phyloP scores from a whole-genome alignment of 1,140 invertebrate genomes.

The Lepeophtheirus salmonis region DNA sequence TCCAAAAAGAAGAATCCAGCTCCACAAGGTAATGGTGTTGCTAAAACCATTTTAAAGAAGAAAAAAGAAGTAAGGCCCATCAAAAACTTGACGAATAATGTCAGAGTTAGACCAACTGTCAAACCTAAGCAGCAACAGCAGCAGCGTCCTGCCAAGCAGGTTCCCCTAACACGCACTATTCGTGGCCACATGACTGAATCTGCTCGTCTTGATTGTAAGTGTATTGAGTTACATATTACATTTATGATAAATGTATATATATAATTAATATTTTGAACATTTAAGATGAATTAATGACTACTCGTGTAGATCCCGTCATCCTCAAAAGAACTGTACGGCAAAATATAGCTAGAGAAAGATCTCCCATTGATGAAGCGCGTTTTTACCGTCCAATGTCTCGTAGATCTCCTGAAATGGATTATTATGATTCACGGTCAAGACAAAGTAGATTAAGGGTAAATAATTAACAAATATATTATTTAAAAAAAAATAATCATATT shows the following conservation, averaged over 20 bases:
- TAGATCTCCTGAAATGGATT: background rate
- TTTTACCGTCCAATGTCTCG: background rate
- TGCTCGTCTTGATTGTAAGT: background rate
- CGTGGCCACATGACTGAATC: constrained; percentile 1
- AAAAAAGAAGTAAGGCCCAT: background rate
- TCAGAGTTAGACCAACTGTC: background rate
- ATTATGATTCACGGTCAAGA: background rate
- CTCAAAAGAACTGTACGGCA: constrained; percentile 5
- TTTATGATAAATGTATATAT: no score
- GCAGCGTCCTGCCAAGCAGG: background rate
- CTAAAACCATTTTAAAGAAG: background rate
- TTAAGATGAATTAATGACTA: constrained; percentile 6
- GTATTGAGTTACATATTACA: background rate
- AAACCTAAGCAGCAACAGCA: background rate
- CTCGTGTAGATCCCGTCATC: constrained; percentile 1
- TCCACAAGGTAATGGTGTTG: background rate
- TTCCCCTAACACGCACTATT: background rate
- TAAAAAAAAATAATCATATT: no score
- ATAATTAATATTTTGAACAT: no score
- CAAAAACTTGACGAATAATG: background rate
- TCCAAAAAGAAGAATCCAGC: background rate
- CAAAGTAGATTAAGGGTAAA: no score
- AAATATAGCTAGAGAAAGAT: background rate
- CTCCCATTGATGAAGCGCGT: background rate
- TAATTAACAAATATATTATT: background rate